Evolutionary conservation across 2,113 vertebrate genomes (phyloP).

Genomic region (Odontophorus gujanensis): DNA sequence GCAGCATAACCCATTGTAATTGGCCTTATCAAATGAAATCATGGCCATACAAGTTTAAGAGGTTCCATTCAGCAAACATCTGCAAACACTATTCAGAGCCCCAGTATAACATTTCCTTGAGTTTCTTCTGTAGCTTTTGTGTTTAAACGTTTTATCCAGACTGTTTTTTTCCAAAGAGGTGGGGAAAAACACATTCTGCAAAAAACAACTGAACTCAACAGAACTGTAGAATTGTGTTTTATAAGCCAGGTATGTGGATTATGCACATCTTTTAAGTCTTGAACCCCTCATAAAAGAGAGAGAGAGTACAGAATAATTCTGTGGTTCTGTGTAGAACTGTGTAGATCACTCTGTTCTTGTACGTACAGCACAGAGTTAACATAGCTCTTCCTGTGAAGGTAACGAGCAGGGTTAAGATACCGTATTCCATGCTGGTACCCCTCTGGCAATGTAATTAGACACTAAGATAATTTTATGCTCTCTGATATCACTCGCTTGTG

Average conservation of each 20-base stretch:
- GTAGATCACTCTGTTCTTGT: not conserved
- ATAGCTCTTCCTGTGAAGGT: not conserved
- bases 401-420: not conserved
- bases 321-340: not conserved
- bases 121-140: slow-evolving; percentile 44
- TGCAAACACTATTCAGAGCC: slow-evolving; percentile 45
- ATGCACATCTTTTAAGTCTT: not conserved
- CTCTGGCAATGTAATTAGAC: not conserved
- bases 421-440: not conserved
- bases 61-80: slow-evolving; percentile 41
- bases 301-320: not conserved
- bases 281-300: not conserved
- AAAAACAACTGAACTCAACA: not conserved
- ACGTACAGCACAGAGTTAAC: not conserved
- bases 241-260: not conserved
- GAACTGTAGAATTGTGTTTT: slow-evolving; percentile 5
- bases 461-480: not conserved
- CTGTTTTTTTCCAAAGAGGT: not conserved
- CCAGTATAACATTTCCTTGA: slow-evolving; percentile 31
- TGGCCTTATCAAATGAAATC: slow-evolving; percentile 63
- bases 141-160: slow-evolving; percentile 22
- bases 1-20: slow-evolving; percentile 27
- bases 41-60: slow-evolving; percentile 10
- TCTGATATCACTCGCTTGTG: not conserved
- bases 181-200: too few species aligned